Conservation (phyloP, 2,113 vertebrate genomes). For the Rhinolophus sinicus region DNA sequence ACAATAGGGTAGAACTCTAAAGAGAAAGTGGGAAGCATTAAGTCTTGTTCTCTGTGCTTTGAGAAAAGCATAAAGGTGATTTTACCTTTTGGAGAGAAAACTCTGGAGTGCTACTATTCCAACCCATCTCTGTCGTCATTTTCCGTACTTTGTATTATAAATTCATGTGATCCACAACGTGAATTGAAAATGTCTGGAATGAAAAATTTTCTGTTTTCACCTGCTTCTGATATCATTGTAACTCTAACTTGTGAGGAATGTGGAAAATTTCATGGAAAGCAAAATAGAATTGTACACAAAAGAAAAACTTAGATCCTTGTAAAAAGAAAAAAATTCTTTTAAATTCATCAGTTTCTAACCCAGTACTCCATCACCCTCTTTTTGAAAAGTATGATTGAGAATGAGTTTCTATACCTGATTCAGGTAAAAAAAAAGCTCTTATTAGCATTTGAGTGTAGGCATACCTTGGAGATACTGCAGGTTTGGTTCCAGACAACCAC, state of each 20-base stretch:
- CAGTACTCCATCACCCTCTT: not conserved
- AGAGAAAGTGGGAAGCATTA: not conserved
- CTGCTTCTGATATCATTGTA: not conserved
- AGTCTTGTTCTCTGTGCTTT: not conserved
- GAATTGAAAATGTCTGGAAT: not conserved
- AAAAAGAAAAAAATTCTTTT: not conserved
- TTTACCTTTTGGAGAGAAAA: not conserved
- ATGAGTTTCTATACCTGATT: not conserved
- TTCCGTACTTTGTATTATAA: not conserved
- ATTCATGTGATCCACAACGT: not conserved
- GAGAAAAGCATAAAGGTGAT: not conserved
- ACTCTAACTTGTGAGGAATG: not conserved
- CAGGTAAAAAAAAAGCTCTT: not conserved
- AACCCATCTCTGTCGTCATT: not conserved
- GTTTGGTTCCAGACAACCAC: not conserved
- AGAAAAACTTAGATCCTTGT: not conserved
- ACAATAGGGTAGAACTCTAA: not conserved
- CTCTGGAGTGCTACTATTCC: not conserved
- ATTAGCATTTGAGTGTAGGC: not conserved
- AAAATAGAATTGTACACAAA: not conserved
- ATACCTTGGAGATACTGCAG: not conserved
- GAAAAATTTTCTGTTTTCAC: not conserved
- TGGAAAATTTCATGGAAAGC: constrained; percentile 6
- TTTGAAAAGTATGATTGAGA: not conserved
- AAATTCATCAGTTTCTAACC: not conserved